Evolutionary conservation across 2,797 vertebrate species (phyloP).

Genomic region (Gila robusta): DNA sequence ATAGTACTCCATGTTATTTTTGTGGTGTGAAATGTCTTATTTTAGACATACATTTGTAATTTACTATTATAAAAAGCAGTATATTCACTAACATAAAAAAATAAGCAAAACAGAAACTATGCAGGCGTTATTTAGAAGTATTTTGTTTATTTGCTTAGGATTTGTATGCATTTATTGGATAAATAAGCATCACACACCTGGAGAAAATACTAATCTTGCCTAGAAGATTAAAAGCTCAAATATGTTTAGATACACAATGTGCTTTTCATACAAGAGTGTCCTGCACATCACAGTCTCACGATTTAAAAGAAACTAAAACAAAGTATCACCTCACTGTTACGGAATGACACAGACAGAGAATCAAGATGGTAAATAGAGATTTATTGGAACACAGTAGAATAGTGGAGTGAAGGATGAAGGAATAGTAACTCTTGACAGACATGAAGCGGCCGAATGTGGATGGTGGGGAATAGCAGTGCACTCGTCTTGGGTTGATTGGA

Average conservation of each 20-base stretch:
- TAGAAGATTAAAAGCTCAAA: constrained; percentile 30
- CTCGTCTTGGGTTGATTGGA: too few species aligned
- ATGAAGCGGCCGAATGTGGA: too few species aligned
- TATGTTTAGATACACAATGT: background rate
- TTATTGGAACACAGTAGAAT: too few species aligned
- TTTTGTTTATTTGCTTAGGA: background rate
- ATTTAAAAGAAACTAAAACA: background rate
- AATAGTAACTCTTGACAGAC: too few species aligned
- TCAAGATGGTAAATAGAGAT: too few species aligned
- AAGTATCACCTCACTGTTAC: background rate
- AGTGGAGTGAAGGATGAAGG: too few species aligned
- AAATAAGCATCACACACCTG: constrained; percentile 28
- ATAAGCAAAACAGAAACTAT: background rate
- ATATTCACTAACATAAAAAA: background rate
- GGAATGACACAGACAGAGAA: too few species aligned
- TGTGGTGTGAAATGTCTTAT: background rate
- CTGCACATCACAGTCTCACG: background rate
- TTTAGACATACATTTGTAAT: background rate
- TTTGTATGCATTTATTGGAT: background rate
- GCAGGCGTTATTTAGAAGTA: background rate
- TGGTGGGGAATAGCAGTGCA: too few species aligned
- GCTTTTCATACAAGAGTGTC: background rate
- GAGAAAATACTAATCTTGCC: constrained; percentile 25
- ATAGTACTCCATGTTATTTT: background rate
- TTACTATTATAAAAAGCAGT: background rate